Percentiles rank a stretch among this genome's conserved stretches.
Conservation (phyloP, 2,888 invertebrate species). For the Oasisia sp. region DNA sequence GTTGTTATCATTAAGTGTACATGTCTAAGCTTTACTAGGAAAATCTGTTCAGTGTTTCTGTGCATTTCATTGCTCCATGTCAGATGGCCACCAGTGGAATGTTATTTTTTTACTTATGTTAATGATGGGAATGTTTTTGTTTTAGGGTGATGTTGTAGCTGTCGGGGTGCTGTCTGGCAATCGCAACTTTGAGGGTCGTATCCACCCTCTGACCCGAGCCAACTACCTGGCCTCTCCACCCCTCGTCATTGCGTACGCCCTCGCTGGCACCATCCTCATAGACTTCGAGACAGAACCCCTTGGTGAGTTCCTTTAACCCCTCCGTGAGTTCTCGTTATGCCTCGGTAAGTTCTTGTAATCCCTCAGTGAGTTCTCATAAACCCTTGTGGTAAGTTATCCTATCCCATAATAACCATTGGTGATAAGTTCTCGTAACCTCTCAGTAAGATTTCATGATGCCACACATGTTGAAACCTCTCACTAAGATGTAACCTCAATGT, state of each 20-base stretch:
- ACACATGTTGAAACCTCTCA: not conserved
- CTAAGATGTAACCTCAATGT: not conserved
- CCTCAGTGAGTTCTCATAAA: not conserved
- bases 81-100: not conserved
- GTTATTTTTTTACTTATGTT: not conserved
- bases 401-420: no score
- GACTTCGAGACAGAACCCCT: constrained; percentile 90
- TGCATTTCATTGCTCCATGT: no score
- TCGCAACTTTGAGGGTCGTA: constrained; percentile 97
- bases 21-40: no score
- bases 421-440: no score
- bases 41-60: no score
- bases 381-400: not conserved
- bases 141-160: constrained; percentile 88
- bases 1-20: no score
- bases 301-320: not conserved
- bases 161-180: constrained; percentile 97
- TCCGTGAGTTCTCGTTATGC: no score
- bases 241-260: constrained; percentile 95
- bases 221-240: constrained; percentile 98
- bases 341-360: no score
- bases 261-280: constrained; percentile 93
- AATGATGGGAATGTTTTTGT: not conserved
- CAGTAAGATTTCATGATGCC: no score
- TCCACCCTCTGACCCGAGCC: constrained; percentile 95